Base-by-base conservation (phyloP, 2,113 vertebrate species). In the Cyanoliseus patagonus region DNA sequence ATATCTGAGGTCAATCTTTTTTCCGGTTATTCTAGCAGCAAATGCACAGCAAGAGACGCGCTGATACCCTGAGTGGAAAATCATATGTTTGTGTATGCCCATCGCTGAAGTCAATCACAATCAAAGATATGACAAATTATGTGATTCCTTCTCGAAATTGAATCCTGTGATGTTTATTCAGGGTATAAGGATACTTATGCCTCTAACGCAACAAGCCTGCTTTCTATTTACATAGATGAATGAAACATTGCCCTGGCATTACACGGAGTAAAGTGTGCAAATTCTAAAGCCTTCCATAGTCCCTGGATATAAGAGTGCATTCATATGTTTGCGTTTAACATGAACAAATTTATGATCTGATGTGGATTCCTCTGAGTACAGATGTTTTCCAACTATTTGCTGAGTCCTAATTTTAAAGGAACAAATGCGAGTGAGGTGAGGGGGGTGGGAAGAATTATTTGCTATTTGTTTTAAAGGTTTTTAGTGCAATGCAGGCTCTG, bases 291-390 rank as follows among this genome's bases (percentile, higher is more conserved):
- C 83, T 90, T 95, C 90, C 94, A 94, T 19, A 92, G 96, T 86
- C 90, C 83, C 72, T 94, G 91, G 86, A 92, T 91, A 42, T 91
- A 88, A 82, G 86, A 97, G 28, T 80, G 66, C 94, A 73, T 97
- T 97, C 96, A 97, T 96, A 94, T 97, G 97, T 97, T 97, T 97
- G 92, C 52, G 64, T 95, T 97, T 97, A 97, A 96, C 95, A 74
- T 95, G 96, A 97, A 96, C 91, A 97, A 97, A 97, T 97, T 96
- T 97, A 97, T 96, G 97, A 97, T 92, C 96, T 97, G 97, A 95
- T 95, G 95, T 91, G 93, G 84, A 97, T 97, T 97, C 96, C 96
- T 97, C 85, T 86, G 96, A 97, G 96, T 91, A 95, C 79, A 96
- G 79, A 96, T 94, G 83, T 97, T 96, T 97, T 96, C 95, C 95